Conservation (phyloP, 2,113 vertebrate species). For the Megaleporinus macrocephalus region DNA sequence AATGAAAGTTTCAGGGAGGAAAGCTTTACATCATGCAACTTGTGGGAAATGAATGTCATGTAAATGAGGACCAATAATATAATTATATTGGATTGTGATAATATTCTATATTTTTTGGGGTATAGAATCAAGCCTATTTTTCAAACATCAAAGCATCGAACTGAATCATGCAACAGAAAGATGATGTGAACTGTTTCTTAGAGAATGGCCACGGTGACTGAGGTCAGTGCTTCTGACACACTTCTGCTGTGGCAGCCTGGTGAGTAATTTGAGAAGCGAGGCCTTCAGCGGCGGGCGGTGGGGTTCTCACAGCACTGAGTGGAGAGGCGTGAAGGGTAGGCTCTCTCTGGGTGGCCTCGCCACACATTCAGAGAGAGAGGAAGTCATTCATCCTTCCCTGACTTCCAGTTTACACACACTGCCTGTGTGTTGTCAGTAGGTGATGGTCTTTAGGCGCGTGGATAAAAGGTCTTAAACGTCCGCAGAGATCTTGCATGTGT, state of each 20-base stretch:
- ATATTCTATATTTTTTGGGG: no score
- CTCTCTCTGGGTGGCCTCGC: conserved; percentile 49
- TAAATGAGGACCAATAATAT: no score
- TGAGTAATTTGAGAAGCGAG: conserved; percentile 16
- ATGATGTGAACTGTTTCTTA: no score
- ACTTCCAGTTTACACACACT: conserved; percentile 36
- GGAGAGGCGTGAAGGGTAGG: not conserved
- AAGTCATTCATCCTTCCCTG: conserved; percentile 40
- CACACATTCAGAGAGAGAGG: conserved; percentile 33
- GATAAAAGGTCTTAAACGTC: not conserved
- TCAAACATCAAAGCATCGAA: no score
- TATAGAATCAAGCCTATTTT: no score
- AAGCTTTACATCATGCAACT: no score
- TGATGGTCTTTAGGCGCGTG: conserved; percentile 8
- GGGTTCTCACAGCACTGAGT: conserved; percentile 29
- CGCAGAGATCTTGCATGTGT: no score
- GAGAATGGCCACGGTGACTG: not conserved
- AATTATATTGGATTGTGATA: no score
- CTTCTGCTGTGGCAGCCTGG: conserved; percentile 42
- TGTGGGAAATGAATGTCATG: no score
- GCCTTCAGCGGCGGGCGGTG: not conserved
- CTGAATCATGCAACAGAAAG: no score
- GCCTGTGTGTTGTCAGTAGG: conserved; percentile 24
- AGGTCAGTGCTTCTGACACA: conserved; percentile 13
- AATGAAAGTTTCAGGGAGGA: no score